Evolutionary conservation across 37 sponge, comb jelly and placozoan genomes (phyloP), one percentile per base, ranked within the genome.

Genomic region (Lycopodina hypogea): DNA sequence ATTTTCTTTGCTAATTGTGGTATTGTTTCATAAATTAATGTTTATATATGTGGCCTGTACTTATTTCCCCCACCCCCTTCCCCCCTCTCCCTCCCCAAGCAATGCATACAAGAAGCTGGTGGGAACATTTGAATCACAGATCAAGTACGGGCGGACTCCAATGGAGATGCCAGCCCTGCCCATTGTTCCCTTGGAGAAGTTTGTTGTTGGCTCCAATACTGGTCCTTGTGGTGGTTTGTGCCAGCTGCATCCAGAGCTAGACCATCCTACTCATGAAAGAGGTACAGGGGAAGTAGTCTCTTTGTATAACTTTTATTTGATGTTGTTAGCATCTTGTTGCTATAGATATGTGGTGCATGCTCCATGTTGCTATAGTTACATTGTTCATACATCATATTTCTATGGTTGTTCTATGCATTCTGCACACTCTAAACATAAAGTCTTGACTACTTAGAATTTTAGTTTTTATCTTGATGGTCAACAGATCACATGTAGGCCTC

Each of bases 151-250:
- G 3, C 40, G 69, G 33, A 72, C 78, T 21, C 79, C 83, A 1
- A 35, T 78, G 42, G 89, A 91, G 0, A 87, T 91, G 88, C 87
- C 87, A 0, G 48, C 41, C 0, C 39, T 59, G 30, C 81, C 58
- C 0, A 33, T 93, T 19, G 87, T 77, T 12, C 78, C 83, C 24
- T 68, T 93, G 59, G 26, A 64, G 14, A 58, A 40, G n/a, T 33
- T 52, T 1, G 80, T 93, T 34, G 37, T 75, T n/a, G 86, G 76
- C 3, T 70, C 68, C 37, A 48, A 48, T 71, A 93, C 93, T 29
- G 93, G 93, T 28, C 93, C 93, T 3, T 75, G 42, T 36, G 68
- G 69, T 0, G 93, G 93, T 11, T 50, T 93, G 6, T 65, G 82
- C 23, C 72, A 69, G n/a, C 73, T 90, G 35, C 68, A 90, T 28